Conservation (phyloP, 2,888 invertebrate genomes). For the Lasioglossum pauxillum region DNA sequence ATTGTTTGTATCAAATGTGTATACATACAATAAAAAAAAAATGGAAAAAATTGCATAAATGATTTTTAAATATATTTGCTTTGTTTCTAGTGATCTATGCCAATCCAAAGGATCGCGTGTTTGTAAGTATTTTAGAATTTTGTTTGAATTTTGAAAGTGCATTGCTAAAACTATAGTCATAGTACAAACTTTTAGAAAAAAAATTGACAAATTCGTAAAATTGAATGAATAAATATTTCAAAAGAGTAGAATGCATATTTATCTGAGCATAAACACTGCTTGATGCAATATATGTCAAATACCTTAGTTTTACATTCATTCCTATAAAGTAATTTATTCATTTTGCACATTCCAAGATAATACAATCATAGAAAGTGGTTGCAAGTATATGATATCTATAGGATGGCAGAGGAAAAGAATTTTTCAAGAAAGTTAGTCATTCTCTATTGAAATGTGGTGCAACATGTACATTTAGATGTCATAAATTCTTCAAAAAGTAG, state of each 20-base stretch:
- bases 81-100: constrained; percentile 14
- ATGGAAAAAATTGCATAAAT: constrained; percentile 14
- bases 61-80: constrained; percentile 23
- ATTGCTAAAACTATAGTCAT: constrained; percentile 15
- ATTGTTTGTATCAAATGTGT: constrained; percentile 31
- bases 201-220: constrained; percentile 19
- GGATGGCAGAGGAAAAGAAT: constrained; percentile 60
- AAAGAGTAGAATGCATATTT: constrained; percentile 41
- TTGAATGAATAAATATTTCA: constrained; percentile 19
- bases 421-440: constrained; percentile 43
- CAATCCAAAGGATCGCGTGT: not conserved
- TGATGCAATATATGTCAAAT: constrained; percentile 35
- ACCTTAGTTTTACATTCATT: constrained; percentile 41
- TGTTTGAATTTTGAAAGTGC: constrained; percentile 17
- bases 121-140: constrained; percentile 22
- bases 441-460: constrained; percentile 45
- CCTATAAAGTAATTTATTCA: constrained; percentile 47
- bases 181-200: constrained; percentile 10
- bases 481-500: constrained; percentile 73
- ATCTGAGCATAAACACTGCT: constrained; percentile 40
- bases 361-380: constrained; percentile 63
- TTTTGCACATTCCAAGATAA: constrained; percentile 41
- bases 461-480: constrained; percentile 67
- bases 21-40: constrained; percentile 5
- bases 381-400: constrained; percentile 59